Base-by-base conservation (phyloP, 2,797 vertebrate species). In the Xiphorhynchus erythropygius region DNA sequence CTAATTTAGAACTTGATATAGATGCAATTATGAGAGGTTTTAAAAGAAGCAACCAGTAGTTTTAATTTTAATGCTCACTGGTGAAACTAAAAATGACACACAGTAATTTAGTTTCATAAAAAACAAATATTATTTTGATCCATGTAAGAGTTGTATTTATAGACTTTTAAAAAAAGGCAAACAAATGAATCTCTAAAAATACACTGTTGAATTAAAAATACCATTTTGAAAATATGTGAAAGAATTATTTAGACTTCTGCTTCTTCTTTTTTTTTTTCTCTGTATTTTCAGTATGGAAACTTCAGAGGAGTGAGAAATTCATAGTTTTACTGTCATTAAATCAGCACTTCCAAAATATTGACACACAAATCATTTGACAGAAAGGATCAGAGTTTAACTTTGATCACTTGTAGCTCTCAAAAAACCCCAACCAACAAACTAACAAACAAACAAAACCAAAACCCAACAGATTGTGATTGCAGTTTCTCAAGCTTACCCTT, bases 211-310 rank as follows among this genome's bases (percentile, higher is more conserved):
- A 71, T 71, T 68, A 68, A 75, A 93, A 89, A 39, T 37, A 13
- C 1, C 0, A 4, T 28, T 89, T 91, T 76, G 10, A 76, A 87
- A 87, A 56, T 25, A 41, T 49, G 11, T 52, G 8, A 81, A 82
- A 42, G 0, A 65, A 42, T 41, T 60, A 52, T 74, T 95, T 63
- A 56, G 10, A 33, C 2, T 47, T 35, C 27, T 65, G 7, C 3
- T 65, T 55, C 0, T 3, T 10, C 16, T 42, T 42, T 3, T 59
- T 77, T 77, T 28, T 5, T 52, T 52, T 14, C 5, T 9, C 0
- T 42, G 4, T 83, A 46, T 52, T 52, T 87, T 63, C 21, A 60
- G 7, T 24, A 50, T 3, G 88, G 80, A 70, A 10, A 35, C 37
- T 35, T 63, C 42, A 80, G 18, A 62, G 70, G 82, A 84, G 5